These are phyloP conservation scores for Ormyrus pomaceus DNA, from an alignment of 2,888 invertebrate species.

Conservation along the genomic window DNA sequence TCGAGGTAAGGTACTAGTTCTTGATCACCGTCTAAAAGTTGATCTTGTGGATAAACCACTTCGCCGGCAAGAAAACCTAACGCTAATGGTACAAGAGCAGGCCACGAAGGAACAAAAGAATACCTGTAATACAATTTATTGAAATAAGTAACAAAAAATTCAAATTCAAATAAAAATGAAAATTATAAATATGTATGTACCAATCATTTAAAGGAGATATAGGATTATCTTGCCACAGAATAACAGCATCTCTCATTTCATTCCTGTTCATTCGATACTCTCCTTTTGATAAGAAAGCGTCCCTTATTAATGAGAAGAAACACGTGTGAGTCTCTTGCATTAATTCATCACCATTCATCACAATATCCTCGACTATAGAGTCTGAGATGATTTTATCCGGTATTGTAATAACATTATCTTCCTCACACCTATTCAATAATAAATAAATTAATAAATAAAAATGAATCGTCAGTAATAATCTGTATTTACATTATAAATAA, in stretches of 20 bases:
- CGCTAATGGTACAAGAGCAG: conserved; percentile 70
- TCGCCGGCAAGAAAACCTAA: conserved; percentile 73
- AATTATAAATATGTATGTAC: conserved; percentile 76
- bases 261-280: conserved; percentile 89
- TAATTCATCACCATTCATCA: conserved; percentile 72
- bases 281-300: conserved; percentile 89
- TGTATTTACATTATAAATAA: background rate
- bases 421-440: conserved; percentile 65
- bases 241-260: conserved; percentile 85
- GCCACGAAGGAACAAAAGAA: conserved; percentile 71
- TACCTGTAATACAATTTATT: conserved; percentile 62
- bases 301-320: conserved; percentile 92
- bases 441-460: background rate
- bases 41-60: conserved; percentile 68
- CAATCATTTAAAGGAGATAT: conserved; percentile 89
- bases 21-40: conserved; percentile 66
- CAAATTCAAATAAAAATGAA: background rate
- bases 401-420: conserved; percentile 68
- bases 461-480: background rate
- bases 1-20: conserved; percentile 73
- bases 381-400: conserved; percentile 68
- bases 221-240: conserved; percentile 86
- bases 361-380: conserved; percentile 63
- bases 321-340: conserved; percentile 90
- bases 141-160: conserved; percentile 1